These are phyloP conservation scores for Tragelaphus imberbis DNA, from an alignment of 2,113 vertebrate genomes.

Conservation along the genomic window DNA sequence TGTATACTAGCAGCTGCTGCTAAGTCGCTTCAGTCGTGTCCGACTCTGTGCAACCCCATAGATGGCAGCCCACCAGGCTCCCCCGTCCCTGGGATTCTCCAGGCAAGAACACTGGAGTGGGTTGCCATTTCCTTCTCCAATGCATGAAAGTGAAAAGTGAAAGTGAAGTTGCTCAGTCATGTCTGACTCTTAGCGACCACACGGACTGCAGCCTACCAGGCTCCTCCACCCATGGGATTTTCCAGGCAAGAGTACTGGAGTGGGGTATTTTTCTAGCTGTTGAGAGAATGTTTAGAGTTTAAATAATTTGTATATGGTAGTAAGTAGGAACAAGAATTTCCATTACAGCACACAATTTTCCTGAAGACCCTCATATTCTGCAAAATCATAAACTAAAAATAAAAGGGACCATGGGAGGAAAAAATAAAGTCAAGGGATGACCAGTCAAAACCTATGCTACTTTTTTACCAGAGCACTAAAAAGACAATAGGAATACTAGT, in stretches of 20 bases:
- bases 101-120: no score
- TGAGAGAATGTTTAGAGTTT: slow-evolving; percentile 8
- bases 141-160: no score
- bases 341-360: neutral
- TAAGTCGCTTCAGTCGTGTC: no score
- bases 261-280: neutral
- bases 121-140: no score
- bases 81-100: no score
- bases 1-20: neutral
- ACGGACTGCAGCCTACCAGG: no score
- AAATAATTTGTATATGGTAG: neutral
- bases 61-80: no score
- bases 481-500: neutral
- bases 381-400: slow-evolving; percentile 8
- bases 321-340: neutral
- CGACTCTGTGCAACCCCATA: no score
- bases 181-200: no score
- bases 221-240: no score
- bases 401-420: neutral
- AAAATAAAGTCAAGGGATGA: neutral
- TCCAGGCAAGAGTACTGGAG: no score
- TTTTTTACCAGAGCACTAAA: neutral
- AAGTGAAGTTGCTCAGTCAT: no score
- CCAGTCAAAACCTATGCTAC: neutral
- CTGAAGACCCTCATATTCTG: neutral